A percentile compares a stretch with the other conserved stretches of the same genome.
Evolutionary conservation across 2,113 vertebrate genomes (phyloP).

Genomic region (Ammodytes dubius): DNA sequence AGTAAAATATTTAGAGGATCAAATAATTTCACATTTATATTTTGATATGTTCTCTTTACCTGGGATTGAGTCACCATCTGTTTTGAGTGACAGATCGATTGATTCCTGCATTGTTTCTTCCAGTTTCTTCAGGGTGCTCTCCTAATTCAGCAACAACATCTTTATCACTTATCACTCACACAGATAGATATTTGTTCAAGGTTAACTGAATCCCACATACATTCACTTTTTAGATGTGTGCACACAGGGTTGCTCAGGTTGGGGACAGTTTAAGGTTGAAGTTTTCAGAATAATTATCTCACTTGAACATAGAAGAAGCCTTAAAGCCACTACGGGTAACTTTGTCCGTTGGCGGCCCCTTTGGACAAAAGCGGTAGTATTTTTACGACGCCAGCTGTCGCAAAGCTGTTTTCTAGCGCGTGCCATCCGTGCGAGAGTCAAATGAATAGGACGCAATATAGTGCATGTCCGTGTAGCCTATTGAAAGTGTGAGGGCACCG

Average conservation of each 20-base stretch:
- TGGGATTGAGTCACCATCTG: conserved; percentile 30
- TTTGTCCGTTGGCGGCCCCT: too few species aligned
- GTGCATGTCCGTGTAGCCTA: too few species aligned
- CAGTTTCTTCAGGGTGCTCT: neutral
- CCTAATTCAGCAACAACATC: conserved; percentile 23
- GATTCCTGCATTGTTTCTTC: neutral
- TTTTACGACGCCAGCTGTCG: too few species aligned
- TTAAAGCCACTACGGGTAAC: neutral
- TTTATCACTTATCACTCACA: neutral
- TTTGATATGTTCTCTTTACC: conserved; percentile 27
- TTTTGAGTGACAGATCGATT: conserved; percentile 39
- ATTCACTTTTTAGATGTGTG: neutral
- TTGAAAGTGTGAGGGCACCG: too few species aligned
- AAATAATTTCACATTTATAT: neutral
- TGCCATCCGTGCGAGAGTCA: too few species aligned
- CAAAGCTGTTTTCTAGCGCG: too few species aligned
- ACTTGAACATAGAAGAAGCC: neutral
- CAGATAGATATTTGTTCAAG: neutral
- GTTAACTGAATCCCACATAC: neutral
- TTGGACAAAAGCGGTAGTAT: too few species aligned
- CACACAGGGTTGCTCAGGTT: neutral
- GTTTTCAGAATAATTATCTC: neutral
- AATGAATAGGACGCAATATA: too few species aligned
- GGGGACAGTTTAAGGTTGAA: neutral
- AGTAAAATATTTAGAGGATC: neutral